Percentiles rank a stretch among this genome's conserved stretches.
phyloP scores from a whole-genome alignment of 2,888 invertebrate species.

The Mycogona germanica region DNA sequence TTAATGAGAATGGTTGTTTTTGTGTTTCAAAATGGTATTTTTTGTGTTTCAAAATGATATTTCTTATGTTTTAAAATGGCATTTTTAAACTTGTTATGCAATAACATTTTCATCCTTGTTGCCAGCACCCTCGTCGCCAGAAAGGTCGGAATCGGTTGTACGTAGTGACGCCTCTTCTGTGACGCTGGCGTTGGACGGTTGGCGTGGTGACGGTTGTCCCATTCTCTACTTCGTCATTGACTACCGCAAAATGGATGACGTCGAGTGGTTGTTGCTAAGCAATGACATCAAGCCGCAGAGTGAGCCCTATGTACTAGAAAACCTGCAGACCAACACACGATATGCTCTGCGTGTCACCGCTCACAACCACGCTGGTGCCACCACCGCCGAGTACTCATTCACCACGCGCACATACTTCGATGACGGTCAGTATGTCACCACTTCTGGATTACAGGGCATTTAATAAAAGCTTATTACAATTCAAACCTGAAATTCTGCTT shows the following conservation, averaged over 20 bases:
- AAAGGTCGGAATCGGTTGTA: slow-evolving; percentile 13
- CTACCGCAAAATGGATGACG: slow-evolving; percentile 52
- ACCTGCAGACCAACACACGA: slow-evolving; percentile 86
- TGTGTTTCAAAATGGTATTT: neutral
- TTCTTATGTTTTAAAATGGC: neutral
- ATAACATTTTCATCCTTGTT: neutral
- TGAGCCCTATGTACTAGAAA: slow-evolving; percentile 70
- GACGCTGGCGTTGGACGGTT: slow-evolving; percentile 77
- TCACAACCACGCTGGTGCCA: slow-evolving; percentile 19
- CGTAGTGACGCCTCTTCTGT: slow-evolving; percentile 37
- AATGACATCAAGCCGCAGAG: slow-evolving; percentile 84
- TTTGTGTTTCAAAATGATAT: neutral
- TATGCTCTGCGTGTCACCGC: slow-evolving; percentile 63
- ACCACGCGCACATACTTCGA: slow-evolving; percentile 4
- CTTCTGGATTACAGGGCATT: slow-evolving; percentile 1
- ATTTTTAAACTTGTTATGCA: neutral
- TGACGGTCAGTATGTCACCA: neutral
- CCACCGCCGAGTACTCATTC: slow-evolving; percentile 10
- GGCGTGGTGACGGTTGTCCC: slow-evolving; percentile 91
- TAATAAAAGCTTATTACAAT: neutral
- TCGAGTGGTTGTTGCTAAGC: slow-evolving; percentile 85
- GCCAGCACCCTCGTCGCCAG: slow-evolving; percentile 15
- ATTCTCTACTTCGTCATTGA: slow-evolving; percentile 92
- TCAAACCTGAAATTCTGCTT: neutral
- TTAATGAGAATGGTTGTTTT: neutral